A percentile compares a stretch with the other conserved stretches of the same genome.
Conservation (phyloP, 2,113 vertebrate species). For the Callipepla californica region DNA sequence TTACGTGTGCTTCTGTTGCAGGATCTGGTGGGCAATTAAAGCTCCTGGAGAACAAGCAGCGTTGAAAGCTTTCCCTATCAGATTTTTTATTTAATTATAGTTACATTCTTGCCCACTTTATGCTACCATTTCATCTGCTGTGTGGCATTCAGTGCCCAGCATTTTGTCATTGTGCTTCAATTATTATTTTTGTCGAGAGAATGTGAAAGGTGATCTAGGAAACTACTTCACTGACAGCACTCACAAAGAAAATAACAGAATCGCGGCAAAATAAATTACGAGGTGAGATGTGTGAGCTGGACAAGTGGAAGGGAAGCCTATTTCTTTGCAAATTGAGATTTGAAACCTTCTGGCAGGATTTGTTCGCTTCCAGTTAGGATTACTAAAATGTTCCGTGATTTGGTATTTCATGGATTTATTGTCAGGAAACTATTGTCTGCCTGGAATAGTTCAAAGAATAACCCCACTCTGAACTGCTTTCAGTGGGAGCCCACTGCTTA, state of each 20-base stretch:
- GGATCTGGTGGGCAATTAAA: not conserved
- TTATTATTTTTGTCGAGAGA: not conserved
- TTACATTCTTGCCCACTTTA: not conserved
- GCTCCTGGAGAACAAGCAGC: not conserved
- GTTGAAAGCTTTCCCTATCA: not conserved
- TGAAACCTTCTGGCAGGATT: constrained; percentile 34
- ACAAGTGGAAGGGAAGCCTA: not conserved
- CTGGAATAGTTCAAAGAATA: not conserved
- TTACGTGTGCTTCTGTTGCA: not conserved
- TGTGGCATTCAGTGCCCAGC: not conserved
- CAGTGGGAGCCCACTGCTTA: not conserved
- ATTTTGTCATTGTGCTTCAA: not conserved
- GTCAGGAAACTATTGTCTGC: constrained; percentile 51
- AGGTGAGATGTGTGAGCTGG: constrained; percentile 5
- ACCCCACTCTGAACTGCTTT: not conserved
- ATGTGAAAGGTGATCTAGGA: not conserved
- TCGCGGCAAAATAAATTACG: not conserved
- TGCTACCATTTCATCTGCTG: not conserved
- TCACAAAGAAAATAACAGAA: not conserved
- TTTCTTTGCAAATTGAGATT: not conserved
- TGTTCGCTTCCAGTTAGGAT: constrained; percentile 22
- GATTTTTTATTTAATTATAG: not conserved
- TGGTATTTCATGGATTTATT: constrained; percentile 35
- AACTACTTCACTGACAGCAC: not conserved
- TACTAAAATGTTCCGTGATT: constrained; percentile 15